Evolutionary conservation across 64 coral and sea anemone genomes (phyloP).

Genomic region (Pocillopora damicornis): DNA sequence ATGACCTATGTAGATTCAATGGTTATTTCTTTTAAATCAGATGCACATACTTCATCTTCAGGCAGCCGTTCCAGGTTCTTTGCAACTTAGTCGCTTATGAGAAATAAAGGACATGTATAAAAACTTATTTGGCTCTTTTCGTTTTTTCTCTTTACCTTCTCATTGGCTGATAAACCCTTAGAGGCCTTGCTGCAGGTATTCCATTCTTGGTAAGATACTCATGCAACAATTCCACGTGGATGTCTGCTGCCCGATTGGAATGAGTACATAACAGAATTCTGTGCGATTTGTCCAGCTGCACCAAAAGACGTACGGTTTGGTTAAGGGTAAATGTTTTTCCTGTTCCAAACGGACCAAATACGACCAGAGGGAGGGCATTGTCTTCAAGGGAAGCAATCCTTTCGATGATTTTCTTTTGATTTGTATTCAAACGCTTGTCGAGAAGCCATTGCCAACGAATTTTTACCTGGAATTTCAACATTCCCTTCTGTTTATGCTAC

Average conservation of each 20-base stretch:
- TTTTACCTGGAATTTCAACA: neutral
- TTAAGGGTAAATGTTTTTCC: constrained; percentile 83
- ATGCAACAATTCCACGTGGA: constrained; percentile 78
- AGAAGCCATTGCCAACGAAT: constrained; percentile 72
- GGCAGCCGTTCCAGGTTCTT: no score
- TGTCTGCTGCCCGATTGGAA: constrained; percentile 87
- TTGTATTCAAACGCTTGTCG: constrained; percentile 50
- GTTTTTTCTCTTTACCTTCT: neutral
- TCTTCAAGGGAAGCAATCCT: constrained; percentile 35
- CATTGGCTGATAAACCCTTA: constrained; percentile 63
- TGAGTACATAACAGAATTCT: constrained; percentile 78
- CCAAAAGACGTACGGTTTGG: constrained; percentile 74
- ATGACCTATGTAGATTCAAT: no score
- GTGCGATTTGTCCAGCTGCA: constrained; percentile 34
- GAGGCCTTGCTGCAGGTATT: constrained; percentile 37
- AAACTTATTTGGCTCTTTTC: neutral
- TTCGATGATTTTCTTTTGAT: constrained; percentile 62
- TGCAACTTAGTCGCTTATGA: no score
- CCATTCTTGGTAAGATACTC: constrained; percentile 53
- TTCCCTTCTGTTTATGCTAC: neutral
- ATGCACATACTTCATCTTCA: no score
- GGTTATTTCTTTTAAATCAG: neutral
- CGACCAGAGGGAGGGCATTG: constrained; percentile 64
- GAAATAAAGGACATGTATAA: neutral
- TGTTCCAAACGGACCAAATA: constrained; percentile 95